Conservation (phyloP, 1,140 invertebrate genomes). For the Carposina sasakii region DNA sequence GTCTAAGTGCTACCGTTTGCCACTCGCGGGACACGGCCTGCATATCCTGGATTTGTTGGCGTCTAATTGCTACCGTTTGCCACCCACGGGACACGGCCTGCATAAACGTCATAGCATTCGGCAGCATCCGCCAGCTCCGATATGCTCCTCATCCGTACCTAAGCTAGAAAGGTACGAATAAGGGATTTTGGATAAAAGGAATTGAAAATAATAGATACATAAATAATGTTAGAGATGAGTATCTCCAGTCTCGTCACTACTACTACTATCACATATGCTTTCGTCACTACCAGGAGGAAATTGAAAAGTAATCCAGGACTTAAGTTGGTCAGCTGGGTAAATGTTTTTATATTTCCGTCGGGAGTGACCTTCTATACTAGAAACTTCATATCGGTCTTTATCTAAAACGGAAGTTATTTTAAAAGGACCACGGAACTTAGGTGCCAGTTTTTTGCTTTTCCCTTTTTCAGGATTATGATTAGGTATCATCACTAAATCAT, state of each 20-base stretch:
- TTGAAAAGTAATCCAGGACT: slow-evolving; percentile 9
- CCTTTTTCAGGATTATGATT: slow-evolving; percentile 9
- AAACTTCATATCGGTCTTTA: slow-evolving; percentile 12
- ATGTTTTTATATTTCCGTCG: slow-evolving; percentile 10
- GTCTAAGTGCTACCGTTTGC: too few relatives aligned
- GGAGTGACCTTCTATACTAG: slow-evolving; percentile 9
- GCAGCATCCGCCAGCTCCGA: too few relatives aligned
- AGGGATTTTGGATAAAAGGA: too few relatives aligned
- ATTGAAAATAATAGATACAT: too few relatives aligned
- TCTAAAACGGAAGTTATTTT: slow-evolving; percentile 5
- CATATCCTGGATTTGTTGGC: too few relatives aligned
- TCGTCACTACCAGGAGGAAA: neutral
- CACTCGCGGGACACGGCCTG: too few relatives aligned
- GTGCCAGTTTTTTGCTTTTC: slow-evolving; percentile 13
- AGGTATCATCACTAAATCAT: slow-evolving; percentile 13
- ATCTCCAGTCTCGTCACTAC: neutral
- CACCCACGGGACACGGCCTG: too few relatives aligned
- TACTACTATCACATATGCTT: neutral
- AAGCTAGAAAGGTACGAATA: too few relatives aligned
- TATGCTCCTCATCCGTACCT: too few relatives aligned
- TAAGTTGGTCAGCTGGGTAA: slow-evolving; percentile 10
- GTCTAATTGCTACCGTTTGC: too few relatives aligned
- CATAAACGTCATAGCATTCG: too few relatives aligned
- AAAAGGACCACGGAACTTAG: slow-evolving; percentile 9
- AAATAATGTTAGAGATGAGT: too few relatives aligned